Percentiles rank a stretch among this genome's conserved stretches.
Conservation (phyloP, 1,140 invertebrate genomes). For the Brachionus plicatilis region DNA sequence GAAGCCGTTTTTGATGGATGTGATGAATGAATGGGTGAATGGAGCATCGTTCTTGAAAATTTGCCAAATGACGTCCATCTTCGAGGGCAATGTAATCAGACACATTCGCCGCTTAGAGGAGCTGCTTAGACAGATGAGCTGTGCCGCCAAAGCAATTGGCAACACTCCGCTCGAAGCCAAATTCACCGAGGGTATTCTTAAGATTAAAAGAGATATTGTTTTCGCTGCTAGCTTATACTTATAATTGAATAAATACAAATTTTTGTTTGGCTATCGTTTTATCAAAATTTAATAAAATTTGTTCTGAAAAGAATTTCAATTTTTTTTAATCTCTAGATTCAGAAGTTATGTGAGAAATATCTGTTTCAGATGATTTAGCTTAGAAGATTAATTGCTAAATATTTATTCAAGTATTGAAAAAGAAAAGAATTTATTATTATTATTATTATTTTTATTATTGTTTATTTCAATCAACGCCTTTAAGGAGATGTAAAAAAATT, state of each 20-base stretch:
- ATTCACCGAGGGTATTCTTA: slow-evolving; percentile 71
- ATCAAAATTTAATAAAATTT: not conserved
- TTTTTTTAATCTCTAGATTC: not conserved
- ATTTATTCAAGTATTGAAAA: not conserved
- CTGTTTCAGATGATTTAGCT: not conserved
- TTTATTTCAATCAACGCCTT: no score
- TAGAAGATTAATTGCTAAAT: not conserved
- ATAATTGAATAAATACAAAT: slow-evolving; percentile 1
- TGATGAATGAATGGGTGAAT: slow-evolving; percentile 92
- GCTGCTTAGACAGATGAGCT: slow-evolving; percentile 83
- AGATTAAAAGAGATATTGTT: slow-evolving; percentile 40
- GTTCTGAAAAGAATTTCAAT: not conserved
- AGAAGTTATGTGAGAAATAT: not conserved
- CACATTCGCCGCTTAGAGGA: slow-evolving; percentile 94
- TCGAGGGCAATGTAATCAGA: slow-evolving; percentile 88
- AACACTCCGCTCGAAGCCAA: slow-evolving; percentile 92
- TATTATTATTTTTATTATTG: no score
- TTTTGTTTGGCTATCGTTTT: not conserved
- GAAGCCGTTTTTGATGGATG: slow-evolving; percentile 90
- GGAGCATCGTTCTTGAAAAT: slow-evolving; percentile 84
- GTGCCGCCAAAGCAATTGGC: slow-evolving; percentile 92
- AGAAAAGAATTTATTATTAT: not conserved
- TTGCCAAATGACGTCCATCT: slow-evolving; percentile 94
- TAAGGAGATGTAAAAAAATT: no score
- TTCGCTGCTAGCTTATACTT: slow-evolving; percentile 39